A percentile compares a stretch with the other conserved stretches of the same genome.
Evolutionary conservation across 2,888 invertebrate species (phyloP).

Genomic region (Plagodis dolabraria): DNA sequence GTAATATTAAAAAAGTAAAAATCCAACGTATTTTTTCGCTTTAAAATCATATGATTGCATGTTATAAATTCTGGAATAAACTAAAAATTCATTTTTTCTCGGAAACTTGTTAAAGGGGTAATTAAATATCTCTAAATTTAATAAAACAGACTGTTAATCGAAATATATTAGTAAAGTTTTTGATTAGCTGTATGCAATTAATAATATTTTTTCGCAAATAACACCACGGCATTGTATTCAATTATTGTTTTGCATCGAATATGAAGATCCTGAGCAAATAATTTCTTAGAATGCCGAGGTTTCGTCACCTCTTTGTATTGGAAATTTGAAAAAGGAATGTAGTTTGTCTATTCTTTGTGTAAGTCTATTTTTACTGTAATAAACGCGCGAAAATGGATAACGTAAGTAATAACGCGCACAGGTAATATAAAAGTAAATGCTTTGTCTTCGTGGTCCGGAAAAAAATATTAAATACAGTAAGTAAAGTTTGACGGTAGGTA

Average conservation of each 20-base stretch:
- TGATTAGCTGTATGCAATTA: not conserved
- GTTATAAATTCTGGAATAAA: too few relatives aligned
- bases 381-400: constrained; percentile 31
- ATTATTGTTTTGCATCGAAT: not conserved
- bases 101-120: too few relatives aligned
- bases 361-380: constrained; percentile 23
- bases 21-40: too few relatives aligned
- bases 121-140: too few relatives aligned
- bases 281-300: constrained; percentile 5
- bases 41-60: too few relatives aligned
- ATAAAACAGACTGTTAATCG: too few relatives aligned
- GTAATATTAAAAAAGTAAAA: too few relatives aligned
- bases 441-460: constrained; percentile 39
- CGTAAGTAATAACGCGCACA: constrained; percentile 39
- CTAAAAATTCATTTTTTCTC: too few relatives aligned
- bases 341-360: constrained; percentile 32
- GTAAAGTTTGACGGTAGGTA: constrained; percentile 63
- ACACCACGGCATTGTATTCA: not conserved
- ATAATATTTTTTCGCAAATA: constrained; percentile 1
- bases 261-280: constrained; percentile 1
- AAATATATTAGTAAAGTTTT: too few relatives aligned
- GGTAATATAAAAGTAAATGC: constrained; percentile 35
- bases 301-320: constrained; percentile 7
- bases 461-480: constrained; percentile 35
- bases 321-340: constrained; percentile 17